Evolutionary conservation across 1,140 invertebrate genomes (phyloP).

Genomic region (Rhopalosiphum padi): DNA sequence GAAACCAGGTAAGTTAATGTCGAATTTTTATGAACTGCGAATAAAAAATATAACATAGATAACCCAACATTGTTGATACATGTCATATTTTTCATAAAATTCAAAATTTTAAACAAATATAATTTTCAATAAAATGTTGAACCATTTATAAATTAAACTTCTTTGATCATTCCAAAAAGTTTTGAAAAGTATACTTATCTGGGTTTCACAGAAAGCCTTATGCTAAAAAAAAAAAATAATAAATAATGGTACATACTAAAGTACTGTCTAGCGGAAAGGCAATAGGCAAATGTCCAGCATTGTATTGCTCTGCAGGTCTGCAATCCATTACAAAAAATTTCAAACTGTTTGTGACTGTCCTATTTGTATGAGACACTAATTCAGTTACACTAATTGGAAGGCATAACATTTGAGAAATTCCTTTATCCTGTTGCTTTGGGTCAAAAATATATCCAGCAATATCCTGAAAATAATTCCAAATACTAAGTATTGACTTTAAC

Average conservation of each 20-base stretch:
- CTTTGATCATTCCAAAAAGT: too few relatives aligned
- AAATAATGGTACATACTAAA: conserved; percentile 68
- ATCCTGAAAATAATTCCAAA: background rate
- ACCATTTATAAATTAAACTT: background rate
- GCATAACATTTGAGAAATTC: conserved; percentile 85
- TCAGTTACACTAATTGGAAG: conserved; percentile 90
- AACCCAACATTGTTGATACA: background rate
- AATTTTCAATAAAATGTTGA: background rate
- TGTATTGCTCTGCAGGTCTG: conserved; percentile 95
- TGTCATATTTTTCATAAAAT: background rate
- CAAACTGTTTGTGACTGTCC: conserved; percentile 68
- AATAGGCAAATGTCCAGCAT: conserved; percentile 93
- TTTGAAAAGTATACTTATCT: background rate
- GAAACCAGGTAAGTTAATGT: background rate
- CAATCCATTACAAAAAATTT: conserved; percentile 98
- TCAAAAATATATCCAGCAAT: conserved; percentile 49
- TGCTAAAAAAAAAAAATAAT: background rate
- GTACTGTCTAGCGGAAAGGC: conserved; percentile 98
- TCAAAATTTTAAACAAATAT: background rate
- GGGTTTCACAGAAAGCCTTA: background rate
- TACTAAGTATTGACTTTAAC: background rate
- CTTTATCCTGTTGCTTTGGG: conserved; percentile 23
- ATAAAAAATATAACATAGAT: background rate
- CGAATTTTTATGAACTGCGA: background rate
- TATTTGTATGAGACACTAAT: conserved; percentile 76